Percentiles rank a stretch among this genome's conserved stretches.
These are phyloP conservation scores for Apoda limacodes DNA, from an alignment of 2,888 invertebrate genomes.

Conservation along the genomic window DNA sequence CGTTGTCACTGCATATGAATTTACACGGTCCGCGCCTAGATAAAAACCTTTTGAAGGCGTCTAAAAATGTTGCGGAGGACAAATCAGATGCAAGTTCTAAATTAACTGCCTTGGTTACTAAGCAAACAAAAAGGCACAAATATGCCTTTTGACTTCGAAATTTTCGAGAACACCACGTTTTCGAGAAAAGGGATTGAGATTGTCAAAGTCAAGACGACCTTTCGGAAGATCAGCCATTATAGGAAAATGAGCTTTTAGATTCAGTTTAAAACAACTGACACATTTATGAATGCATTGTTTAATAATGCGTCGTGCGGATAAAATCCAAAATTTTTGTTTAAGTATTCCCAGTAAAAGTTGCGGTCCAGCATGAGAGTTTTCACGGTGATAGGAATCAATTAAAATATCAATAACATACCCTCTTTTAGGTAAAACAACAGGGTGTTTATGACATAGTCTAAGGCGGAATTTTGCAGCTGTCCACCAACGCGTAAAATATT, in stretches of 20 bases:
- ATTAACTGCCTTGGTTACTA: constrained; percentile 4
- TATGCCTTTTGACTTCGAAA: too few species aligned
- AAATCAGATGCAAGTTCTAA: constrained; percentile 6
- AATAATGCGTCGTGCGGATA: constrained; percentile 5
- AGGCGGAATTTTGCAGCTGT: background rate
- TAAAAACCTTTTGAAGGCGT: constrained; percentile 8
- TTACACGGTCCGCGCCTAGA: constrained; percentile 6
- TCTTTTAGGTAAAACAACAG: too few species aligned
- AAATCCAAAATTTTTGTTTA: constrained; percentile 8
- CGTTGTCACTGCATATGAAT: too few species aligned
- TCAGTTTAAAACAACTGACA: too few species aligned
- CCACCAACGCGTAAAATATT: constrained; percentile 3
- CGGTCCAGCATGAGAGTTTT: constrained; percentile 10
- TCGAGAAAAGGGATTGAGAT: too few species aligned
- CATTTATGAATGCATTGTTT: too few species aligned
- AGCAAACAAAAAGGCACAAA: too few species aligned
- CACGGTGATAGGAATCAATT: constrained; percentile 7
- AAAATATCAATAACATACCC: constrained; percentile 3
- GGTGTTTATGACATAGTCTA: constrained; percentile 6
- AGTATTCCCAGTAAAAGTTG: constrained; percentile 6
- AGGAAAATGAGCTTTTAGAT: too few species aligned
- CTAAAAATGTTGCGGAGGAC: constrained; percentile 4
- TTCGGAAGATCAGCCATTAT: too few species aligned
- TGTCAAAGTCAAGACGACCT: too few species aligned
- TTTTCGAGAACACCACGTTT: too few species aligned